Percentiles rank a stretch among this genome's conserved stretches.
These are phyloP conservation scores for Fissipunctia ypsillon DNA, from an alignment of 2,888 invertebrate species.

Conservation along the genomic window DNA sequence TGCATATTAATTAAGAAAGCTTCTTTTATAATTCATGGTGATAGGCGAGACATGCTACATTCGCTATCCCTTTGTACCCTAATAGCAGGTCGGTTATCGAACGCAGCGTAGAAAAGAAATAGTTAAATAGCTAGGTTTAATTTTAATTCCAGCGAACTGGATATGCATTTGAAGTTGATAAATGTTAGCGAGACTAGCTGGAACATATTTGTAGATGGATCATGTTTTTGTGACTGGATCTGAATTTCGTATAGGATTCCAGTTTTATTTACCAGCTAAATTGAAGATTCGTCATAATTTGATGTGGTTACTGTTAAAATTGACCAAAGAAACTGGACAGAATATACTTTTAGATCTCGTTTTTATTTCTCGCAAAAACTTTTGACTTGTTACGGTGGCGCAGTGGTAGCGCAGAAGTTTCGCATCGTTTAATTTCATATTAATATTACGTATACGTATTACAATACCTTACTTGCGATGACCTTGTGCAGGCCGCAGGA, in stretches of 20 bases:
- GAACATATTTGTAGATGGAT: neutral
- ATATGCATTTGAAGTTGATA: neutral
- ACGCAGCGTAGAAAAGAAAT: neutral
- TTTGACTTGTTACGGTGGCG: neutral
- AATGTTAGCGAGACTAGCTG: neutral
- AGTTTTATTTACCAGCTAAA: neutral
- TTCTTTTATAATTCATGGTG: constrained; percentile 25
- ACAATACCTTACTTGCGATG: neutral
- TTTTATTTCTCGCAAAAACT: neutral
- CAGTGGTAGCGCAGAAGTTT: neutral
- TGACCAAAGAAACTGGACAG: neutral
- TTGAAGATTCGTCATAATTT: neutral
- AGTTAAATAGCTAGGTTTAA: neutral
- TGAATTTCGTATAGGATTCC: neutral
- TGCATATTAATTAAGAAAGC: constrained; percentile 4
- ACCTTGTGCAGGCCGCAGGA: neutral
- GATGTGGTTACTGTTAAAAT: neutral
- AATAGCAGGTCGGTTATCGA: neutral
- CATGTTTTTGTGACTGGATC: too few species aligned
- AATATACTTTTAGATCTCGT: neutral
- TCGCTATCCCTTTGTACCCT: neutral
- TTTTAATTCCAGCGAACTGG: neutral
- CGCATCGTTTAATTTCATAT: too few species aligned
- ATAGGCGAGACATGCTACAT: neutral
- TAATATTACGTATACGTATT: neutral